Evolutionary conservation across 2,888 invertebrate species (phyloP), one percentile per base, ranked within the genome.

Genomic region (Atrina japonica): DNA sequence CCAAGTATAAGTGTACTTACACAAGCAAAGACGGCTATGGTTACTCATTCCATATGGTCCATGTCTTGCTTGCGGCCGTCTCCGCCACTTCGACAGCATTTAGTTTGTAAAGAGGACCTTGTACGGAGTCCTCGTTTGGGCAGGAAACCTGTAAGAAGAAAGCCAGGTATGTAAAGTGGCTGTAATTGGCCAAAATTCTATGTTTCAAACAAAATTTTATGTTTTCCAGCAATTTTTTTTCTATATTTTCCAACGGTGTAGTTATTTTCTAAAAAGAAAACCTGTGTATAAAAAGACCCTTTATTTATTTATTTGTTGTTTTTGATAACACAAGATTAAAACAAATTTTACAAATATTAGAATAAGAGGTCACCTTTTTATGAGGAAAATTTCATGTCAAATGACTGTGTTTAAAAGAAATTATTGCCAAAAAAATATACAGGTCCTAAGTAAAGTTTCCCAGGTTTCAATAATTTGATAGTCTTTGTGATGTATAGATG

Each of bases 51-150:
- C 30, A 88, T 89, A 9, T 91, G 92, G 92, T 88, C 88, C 41
- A 94, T 96, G 89, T 95, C 95, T 84, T 95, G 95, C 91, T 93
- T 97, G 87, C 94, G 97, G 74, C 96, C 97, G 56, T 95, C 96
- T 80, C 96, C 97, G 74, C 97, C 97, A 40, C 92, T 96, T 78
- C 93, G 97, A 82, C 95, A 95, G 76, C 92, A 94, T 83, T 93
- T 95, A 47, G 73, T 84, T 53, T 83, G 83, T 70, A 69, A 85
- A 45, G 87, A 88, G 53, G 86, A 88, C 67, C 83, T 78, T 5
- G 77, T 85, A 52, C 80, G 87, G 53, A 88, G 88, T 74, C 89
- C 89, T 0, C 73, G 87, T 18, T 78, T 82, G 23, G 83, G 80
- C 6, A 65, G 86, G 21, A 85, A 85, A 68, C 76, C 83, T 14